Conservation (phyloP, 2,797 vertebrate species). For the Eospalax fontanierii region DNA sequence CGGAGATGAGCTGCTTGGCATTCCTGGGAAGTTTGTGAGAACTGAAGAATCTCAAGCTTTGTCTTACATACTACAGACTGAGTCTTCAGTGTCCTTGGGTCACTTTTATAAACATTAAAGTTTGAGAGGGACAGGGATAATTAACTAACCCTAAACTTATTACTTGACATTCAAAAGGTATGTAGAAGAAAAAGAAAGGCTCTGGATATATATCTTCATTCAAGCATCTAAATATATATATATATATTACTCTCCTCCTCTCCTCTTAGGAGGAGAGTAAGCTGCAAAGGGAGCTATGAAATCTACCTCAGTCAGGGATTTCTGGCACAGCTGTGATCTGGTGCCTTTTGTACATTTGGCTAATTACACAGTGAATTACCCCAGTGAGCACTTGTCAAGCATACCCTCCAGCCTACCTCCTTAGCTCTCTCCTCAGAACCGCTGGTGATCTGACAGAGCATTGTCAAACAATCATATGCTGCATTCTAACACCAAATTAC, state of each 20-base stretch:
- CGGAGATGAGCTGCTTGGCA: neutral
- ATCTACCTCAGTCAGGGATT: neutral
- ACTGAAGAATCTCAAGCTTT: neutral
- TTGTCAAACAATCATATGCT: neutral
- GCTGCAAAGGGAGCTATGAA: neutral
- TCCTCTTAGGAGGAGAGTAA: neutral
- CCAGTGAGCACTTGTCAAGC: neutral
- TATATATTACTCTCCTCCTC: too few species aligned
- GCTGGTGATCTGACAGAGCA: neutral
- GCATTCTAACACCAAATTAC: neutral
- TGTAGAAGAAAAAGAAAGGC: neutral
- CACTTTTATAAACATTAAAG: neutral
- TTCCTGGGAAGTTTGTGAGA: neutral
- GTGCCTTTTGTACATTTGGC: constrained; percentile 16
- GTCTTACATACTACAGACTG: neutral
- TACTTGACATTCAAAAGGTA: constrained; percentile 28
- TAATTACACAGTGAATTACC: constrained; percentile 55
- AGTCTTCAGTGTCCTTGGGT: neutral
- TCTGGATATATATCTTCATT: neutral
- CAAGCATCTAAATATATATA: too few species aligned
- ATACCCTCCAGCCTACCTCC: neutral
- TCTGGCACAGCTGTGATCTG: neutral
- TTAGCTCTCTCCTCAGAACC: neutral
- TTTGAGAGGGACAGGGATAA: neutral
- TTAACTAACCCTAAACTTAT: neutral